Evolutionary conservation across 2,113 vertebrate species (phyloP).

Genomic region (Sinocyclocheilus rhinocerous): DNA sequence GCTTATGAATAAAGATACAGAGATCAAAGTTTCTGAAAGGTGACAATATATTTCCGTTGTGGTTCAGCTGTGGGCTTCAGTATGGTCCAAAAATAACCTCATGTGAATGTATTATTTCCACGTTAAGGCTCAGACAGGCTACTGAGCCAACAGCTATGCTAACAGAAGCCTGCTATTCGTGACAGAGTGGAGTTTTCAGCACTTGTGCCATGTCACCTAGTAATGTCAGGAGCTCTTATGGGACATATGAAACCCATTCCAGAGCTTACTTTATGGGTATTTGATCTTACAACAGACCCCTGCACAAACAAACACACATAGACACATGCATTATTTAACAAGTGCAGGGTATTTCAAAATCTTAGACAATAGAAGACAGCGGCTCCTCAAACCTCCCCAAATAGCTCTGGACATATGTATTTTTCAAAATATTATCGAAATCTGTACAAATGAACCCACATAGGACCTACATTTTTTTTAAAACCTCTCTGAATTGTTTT

Average conservation of each 20-base stretch:
- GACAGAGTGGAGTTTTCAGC: constrained; percentile 15
- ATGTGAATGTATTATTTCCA: constrained; percentile 44
- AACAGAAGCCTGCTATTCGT: constrained; percentile 29
- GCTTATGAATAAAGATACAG: not conserved
- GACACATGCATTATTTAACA: not conserved
- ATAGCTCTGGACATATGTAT: not conserved
- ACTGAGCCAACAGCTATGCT: not conserved
- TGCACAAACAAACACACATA: not conserved
- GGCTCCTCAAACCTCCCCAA: not conserved
- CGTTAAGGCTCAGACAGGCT: not conserved
- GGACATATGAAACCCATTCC: constrained; percentile 2
- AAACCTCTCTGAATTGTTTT: not conserved
- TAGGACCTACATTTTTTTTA: not conserved
- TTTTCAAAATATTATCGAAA: not conserved
- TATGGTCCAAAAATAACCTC: constrained; percentile 21
- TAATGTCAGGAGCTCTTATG: constrained; percentile 27
- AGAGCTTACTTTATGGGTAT: constrained; percentile 2
- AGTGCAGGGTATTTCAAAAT: not conserved
- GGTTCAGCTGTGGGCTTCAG: constrained; percentile 11
- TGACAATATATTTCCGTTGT: constrained; percentile 32
- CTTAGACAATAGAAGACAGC: not conserved
- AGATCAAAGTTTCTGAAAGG: constrained; percentile 19
- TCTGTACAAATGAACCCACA: not conserved
- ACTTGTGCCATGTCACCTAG: constrained; percentile 27
- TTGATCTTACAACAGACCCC: constrained; percentile 4